Evolutionary conservation across 2,888 invertebrate species (phyloP).

Genomic region (Cecidostiba fungosa): DNA sequence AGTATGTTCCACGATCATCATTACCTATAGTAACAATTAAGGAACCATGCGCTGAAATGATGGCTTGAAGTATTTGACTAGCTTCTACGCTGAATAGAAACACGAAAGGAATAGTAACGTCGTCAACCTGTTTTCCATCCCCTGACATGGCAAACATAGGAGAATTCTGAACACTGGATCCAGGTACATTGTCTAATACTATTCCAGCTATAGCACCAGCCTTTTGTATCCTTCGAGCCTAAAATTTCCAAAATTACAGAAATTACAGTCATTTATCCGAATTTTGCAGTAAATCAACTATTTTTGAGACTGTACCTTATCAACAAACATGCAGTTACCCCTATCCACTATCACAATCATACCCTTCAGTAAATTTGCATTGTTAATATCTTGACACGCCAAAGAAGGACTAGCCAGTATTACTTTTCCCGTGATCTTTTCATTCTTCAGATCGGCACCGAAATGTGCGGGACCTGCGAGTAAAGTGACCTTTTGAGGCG

Average conservation of each 20-base stretch:
- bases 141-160: constrained; percentile 98
- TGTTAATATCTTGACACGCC: constrained; percentile 84
- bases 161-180: constrained; percentile 87
- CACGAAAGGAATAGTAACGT: constrained; percentile 94
- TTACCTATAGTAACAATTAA: constrained; percentile 76
- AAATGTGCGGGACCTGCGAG: constrained; percentile 95
- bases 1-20: constrained; percentile 22
- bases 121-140: constrained; percentile 88
- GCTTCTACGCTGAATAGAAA: constrained; percentile 93
- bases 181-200: constrained; percentile 91
- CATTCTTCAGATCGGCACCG: constrained; percentile 88
- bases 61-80: constrained; percentile 83
- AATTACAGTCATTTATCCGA: neutral
- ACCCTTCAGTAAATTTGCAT: constrained; percentile 84
- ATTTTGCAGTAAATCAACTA: neutral
- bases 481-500: constrained; percentile 79
- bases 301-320: constrained; percentile 84
- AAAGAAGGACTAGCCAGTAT: constrained; percentile 87
- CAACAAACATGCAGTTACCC: constrained; percentile 97
- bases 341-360: constrained; percentile 93
- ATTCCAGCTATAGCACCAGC: constrained; percentile 93
- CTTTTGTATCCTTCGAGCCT: constrained; percentile 89
- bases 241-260: neutral
- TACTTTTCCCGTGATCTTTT: constrained; percentile 85
- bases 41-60: constrained; percentile 75